These are phyloP conservation scores for Limonius californicus DNA, from an alignment of 1,140 invertebrate species.

Conservation along the genomic window DNA sequence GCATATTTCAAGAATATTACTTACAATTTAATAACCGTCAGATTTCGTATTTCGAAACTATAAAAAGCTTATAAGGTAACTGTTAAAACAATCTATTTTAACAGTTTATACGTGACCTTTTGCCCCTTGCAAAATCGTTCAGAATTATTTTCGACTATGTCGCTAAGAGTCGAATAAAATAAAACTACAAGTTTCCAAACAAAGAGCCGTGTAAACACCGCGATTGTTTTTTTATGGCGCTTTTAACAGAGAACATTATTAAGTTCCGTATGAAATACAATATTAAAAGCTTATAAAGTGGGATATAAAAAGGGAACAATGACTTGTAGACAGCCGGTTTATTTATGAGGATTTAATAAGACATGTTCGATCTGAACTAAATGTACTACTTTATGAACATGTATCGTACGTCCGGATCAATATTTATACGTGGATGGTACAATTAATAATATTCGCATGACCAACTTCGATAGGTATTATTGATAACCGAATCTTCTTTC, in stretches of 20 bases:
- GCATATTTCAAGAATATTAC: no score
- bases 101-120: no score
- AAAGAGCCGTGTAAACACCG: no score
- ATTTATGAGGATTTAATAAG: neutral
- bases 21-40: no score
- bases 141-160: no score
- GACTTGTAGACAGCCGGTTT: conserved; percentile 1
- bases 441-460: neutral
- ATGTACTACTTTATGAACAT: neutral
- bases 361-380: neutral
- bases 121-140: no score
- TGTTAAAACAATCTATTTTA: no score
- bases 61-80: no score
- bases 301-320: neutral
- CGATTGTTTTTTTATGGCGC: neutral
- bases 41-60: no score
- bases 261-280: neutral
- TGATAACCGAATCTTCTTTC: neutral
- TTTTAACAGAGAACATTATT: neutral
- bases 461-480: neutral
- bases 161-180: no score
- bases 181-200: no score
- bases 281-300: neutral
- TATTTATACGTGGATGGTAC: neutral
- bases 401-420: neutral